Percentiles rank a stretch among this genome's conserved stretches.
Conservation (phyloP, 2,113 vertebrate species). For the Apeltes quadracus region DNA sequence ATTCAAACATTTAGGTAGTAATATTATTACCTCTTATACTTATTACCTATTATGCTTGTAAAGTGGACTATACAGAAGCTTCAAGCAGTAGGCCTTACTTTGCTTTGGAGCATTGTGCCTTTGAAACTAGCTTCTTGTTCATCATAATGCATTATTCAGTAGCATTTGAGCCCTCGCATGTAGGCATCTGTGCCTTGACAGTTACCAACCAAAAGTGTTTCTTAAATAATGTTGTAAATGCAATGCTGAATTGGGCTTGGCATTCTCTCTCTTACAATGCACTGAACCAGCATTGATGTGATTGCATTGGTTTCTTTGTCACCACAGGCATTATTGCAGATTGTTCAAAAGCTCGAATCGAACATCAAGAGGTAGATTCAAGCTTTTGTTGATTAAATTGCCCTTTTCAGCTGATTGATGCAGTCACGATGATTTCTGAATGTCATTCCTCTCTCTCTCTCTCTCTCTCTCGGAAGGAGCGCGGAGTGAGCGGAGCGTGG, state of each 20-base stretch:
- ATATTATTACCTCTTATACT: neutral
- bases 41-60: no score
- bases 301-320: neutral
- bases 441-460: slow-evolving; percentile 5
- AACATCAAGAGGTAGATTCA: slow-evolving; percentile 15
- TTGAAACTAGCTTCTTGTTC: slow-evolving; percentile 9
- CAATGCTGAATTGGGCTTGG: neutral
- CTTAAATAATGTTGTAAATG: neutral
- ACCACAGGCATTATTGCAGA: slow-evolving; percentile 8
- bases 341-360: neutral
- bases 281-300: slow-evolving; percentile 4
- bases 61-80: slow-evolving; percentile 8
- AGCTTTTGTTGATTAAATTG: slow-evolving; percentile 23
- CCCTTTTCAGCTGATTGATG: slow-evolving; percentile 22
- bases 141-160: neutral
- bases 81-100: slow-evolving; percentile 1
- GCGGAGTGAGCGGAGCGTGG: no score
- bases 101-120: slow-evolving; percentile 1
- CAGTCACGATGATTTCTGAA: slow-evolving; percentile 10
- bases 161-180: slow-evolving; percentile 10
- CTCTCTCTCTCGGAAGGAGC: no score
- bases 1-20: neutral
- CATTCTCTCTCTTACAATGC: neutral
- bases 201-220: neutral
- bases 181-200: neutral